phyloP scores from a whole-genome alignment of 1,140 invertebrate genomes.

The Drosophila eugracilis region DNA sequence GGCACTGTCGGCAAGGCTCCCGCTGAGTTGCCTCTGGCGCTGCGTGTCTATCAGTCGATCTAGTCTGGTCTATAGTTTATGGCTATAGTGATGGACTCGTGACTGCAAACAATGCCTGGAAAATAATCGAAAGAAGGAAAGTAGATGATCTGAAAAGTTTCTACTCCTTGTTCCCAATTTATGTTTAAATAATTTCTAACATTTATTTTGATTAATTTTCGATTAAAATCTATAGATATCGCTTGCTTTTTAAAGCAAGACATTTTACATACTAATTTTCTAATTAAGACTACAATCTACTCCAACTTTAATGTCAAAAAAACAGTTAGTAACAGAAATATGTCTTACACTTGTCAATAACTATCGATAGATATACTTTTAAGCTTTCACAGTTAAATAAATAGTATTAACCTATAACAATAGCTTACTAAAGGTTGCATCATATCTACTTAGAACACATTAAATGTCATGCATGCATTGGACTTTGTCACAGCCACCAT shows the following conservation, averaged over 20 bases:
- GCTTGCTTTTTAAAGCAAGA: not conserved
- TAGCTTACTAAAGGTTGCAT: not conserved
- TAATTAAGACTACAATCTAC: too few relatives aligned
- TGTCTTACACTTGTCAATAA: not conserved
- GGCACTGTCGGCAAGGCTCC: conserved; percentile 37
- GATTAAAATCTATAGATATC: not conserved
- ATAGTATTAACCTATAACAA: too few relatives aligned
- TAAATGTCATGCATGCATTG: conserved; percentile 15
- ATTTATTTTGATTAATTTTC: too few relatives aligned
- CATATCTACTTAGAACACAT: conserved; percentile 21
- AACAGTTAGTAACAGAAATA: too few relatives aligned
- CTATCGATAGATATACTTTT: too few relatives aligned
- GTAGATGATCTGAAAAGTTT: conserved; percentile 6
- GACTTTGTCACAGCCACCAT: conserved; percentile 18
- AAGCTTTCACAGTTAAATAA: too few relatives aligned
- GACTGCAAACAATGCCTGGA: conserved; percentile 9
- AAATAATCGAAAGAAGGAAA: conserved; percentile 1
- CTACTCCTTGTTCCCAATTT: not conserved
- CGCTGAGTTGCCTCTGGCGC: conserved; percentile 8
- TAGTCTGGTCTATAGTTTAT: conserved; percentile 28
- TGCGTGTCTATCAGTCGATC: conserved; percentile 73
- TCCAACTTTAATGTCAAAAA: too few relatives aligned
- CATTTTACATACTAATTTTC: too few relatives aligned
- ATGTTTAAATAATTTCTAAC: too few relatives aligned
- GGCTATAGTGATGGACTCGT: conserved; percentile 42